These are phyloP conservation scores for Ophiothrix spiculata DNA, from an alignment of 35 echinoderm and acorn worm genomes.

Conservation along the genomic window DNA sequence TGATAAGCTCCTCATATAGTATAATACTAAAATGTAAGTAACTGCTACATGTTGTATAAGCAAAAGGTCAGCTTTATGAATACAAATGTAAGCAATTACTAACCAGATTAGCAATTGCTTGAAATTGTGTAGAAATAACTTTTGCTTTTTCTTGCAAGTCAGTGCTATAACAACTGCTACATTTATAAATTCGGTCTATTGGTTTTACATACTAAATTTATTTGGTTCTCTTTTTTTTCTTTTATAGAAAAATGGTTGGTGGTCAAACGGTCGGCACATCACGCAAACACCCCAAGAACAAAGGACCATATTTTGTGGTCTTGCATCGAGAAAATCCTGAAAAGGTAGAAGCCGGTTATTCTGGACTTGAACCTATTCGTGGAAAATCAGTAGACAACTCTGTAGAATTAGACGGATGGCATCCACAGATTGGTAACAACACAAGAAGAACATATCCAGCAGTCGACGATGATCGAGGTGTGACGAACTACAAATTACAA, in stretches of 20 bases:
- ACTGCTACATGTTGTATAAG: too few species aligned
- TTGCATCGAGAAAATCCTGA: not conserved
- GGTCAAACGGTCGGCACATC: not conserved
- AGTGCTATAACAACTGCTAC: too few species aligned
- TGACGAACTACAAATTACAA: slow-evolving; percentile 58
- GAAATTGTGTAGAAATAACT: too few species aligned
- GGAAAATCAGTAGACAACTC: slow-evolving; percentile 20
- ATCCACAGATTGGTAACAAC: slow-evolving; percentile 22
- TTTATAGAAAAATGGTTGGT: slow-evolving; percentile 16
- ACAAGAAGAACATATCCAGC: slow-evolving; percentile 2
- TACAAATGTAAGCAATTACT: too few species aligned
- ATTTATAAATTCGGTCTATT: too few species aligned
- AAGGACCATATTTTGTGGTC: slow-evolving; percentile 26
- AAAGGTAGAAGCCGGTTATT: not conserved
- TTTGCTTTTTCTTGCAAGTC: too few species aligned
- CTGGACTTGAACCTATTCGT: not conserved
- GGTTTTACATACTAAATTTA: too few species aligned
- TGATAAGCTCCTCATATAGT: too few species aligned
- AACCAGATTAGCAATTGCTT: too few species aligned
- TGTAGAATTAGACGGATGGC: slow-evolving; percentile 41
- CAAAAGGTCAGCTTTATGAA: too few species aligned
- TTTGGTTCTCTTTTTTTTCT: too few species aligned
- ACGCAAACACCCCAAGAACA: slow-evolving; percentile 6
- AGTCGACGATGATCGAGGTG: slow-evolving; percentile 42
- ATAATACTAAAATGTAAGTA: too few species aligned